These are phyloP conservation scores for Rhegmatorhina hoffmannsi DNA, from an alignment of 2,113 vertebrate genomes.

Conservation along the genomic window DNA sequence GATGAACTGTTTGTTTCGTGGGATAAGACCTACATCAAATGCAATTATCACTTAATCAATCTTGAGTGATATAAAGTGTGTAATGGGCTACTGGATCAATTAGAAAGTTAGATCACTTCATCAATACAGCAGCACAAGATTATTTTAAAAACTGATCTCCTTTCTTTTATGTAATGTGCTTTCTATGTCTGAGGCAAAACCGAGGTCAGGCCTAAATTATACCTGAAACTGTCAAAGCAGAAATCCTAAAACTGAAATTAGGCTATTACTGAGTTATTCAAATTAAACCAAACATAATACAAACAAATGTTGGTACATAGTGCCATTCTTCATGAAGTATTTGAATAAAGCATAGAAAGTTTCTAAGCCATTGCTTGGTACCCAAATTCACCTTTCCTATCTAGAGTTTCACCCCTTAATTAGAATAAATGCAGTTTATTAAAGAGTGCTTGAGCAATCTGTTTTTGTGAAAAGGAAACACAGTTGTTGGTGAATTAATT, in stretches of 20 bases:
- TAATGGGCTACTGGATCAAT: constrained; percentile 37
- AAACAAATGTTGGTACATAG: neutral
- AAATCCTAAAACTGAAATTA: neutral
- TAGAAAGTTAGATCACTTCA: constrained; percentile 38
- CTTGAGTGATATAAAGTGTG: neutral
- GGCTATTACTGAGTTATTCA: neutral
- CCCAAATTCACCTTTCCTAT: neutral
- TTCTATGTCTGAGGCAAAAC: neutral
- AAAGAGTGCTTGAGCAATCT: neutral
- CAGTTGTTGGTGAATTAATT: constrained; percentile 3
- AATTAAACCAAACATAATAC: neutral
- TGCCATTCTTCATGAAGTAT: neutral
- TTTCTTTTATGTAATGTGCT: neutral
- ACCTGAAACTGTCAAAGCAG: neutral
- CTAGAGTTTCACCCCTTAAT: neutral
- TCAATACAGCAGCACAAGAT: constrained; percentile 11
- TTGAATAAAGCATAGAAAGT: neutral
- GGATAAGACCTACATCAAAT: constrained; percentile 15
- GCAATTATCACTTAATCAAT: constrained; percentile 51
- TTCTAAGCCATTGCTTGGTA: neutral
- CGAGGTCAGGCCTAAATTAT: neutral
- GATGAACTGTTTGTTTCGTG: neutral
- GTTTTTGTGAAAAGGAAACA: neutral
- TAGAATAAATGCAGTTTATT: neutral
- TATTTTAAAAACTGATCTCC: constrained; percentile 26